A percentile compares a stretch with the other conserved stretches of the same genome.
Conservation (phyloP, 2,797 vertebrate genomes). For the Malacoraja senta region DNA sequence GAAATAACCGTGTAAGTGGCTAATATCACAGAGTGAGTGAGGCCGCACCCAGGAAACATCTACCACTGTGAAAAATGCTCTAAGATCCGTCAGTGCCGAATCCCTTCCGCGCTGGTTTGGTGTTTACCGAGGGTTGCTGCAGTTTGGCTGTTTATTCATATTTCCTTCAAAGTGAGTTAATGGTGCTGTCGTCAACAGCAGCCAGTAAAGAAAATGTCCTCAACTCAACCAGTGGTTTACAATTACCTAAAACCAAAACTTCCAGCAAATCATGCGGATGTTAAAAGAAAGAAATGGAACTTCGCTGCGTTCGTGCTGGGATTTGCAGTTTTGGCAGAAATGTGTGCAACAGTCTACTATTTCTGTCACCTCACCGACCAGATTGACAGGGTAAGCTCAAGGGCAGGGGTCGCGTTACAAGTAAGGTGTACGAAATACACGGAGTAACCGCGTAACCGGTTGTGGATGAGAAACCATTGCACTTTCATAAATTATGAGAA, state of each 20-base stretch:
- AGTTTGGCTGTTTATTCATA: too few relatives aligned
- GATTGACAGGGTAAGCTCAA: not conserved
- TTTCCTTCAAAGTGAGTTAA: not conserved
- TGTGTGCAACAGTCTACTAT: not conserved
- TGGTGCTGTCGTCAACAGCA: not conserved
- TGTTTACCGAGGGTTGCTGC: not conserved
- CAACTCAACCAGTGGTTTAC: not conserved
- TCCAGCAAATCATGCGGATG: too few relatives aligned
- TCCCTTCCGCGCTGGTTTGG: not conserved
- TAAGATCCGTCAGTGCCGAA: not conserved
- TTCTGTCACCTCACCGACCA: not conserved
- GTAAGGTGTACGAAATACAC: not conserved
- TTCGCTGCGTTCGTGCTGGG: not conserved
- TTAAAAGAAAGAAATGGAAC: not conserved
- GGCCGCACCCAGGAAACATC: not conserved
- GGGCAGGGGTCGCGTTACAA: not conserved
- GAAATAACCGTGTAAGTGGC: not conserved
- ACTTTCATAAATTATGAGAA: not conserved
- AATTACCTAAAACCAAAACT: constrained; percentile 16
- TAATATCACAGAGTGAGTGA: not conserved
- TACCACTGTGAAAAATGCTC: too few relatives aligned
- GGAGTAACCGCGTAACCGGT: not conserved
- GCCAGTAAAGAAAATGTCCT: not conserved
- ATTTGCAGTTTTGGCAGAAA: not conserved
- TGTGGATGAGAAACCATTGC: not conserved